phyloP scores from a whole-genome alignment of 1,140 invertebrate species.

The Zaprionus ornatus region DNA sequence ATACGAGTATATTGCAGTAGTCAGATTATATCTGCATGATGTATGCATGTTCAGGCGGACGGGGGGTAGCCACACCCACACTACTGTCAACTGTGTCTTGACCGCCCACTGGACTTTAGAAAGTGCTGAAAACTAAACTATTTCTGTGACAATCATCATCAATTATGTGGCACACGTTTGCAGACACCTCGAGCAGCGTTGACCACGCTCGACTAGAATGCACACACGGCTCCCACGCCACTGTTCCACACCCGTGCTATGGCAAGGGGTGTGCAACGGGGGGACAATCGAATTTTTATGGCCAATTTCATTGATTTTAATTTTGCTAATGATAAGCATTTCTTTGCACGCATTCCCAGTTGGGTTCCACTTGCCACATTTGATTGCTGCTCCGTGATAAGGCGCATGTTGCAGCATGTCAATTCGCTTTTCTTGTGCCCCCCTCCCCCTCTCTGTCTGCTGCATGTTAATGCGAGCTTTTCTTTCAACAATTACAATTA shows the following conservation, averaged over 20 bases:
- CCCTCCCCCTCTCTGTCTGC: neutral
- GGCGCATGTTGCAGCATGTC: conserved; percentile 66
- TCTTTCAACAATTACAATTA: conserved; percentile 54
- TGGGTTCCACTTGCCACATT: conserved; percentile 2
- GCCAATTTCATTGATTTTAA: conserved; percentile 82
- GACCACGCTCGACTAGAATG: neutral
- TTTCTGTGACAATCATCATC: conserved; percentile 49
- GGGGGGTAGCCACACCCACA: conserved; percentile 45
- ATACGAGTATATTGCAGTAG: conserved; percentile 2
- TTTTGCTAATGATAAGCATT: conserved; percentile 80
- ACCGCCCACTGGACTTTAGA: conserved; percentile 66
- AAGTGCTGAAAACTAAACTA: conserved; percentile 77
- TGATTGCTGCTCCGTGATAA: conserved; percentile 54
- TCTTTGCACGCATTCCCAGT: conserved; percentile 64
- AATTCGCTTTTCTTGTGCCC: conserved; percentile 68
- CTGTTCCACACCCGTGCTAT: neutral
- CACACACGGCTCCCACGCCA: neutral
- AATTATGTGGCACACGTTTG: conserved; percentile 76
- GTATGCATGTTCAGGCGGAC: conserved; percentile 27
- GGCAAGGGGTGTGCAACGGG: conserved; percentile 10
- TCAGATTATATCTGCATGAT: conserved; percentile 76
- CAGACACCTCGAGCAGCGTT: conserved; percentile 50
- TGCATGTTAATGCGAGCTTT: conserved; percentile 70
- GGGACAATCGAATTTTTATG: conserved; percentile 78
- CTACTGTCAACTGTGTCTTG: conserved; percentile 12